A percentile compares a stretch with the other conserved stretches of the same genome.
These are phyloP conservation scores for Limnephilus auricula DNA, from an alignment of 2,888 invertebrate species.

Conservation along the genomic window DNA sequence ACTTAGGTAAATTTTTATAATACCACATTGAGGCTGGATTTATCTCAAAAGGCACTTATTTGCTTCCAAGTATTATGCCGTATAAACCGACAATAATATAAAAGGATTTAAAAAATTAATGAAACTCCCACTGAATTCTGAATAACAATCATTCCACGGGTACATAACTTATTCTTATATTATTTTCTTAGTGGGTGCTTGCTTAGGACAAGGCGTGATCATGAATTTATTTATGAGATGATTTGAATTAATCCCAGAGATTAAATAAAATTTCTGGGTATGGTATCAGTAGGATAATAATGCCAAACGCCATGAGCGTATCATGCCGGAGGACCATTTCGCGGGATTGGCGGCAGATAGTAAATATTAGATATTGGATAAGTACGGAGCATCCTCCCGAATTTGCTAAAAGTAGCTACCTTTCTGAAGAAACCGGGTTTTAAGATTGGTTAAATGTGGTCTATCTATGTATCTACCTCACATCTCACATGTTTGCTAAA, in stretches of 20 bases:
- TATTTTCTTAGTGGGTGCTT: slow-evolving; percentile 53
- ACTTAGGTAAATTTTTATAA: slow-evolving; percentile 2
- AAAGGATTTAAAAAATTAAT: slow-evolving; percentile 30
- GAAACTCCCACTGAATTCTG: slow-evolving; percentile 29
- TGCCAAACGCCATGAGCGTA: slow-evolving; percentile 31
- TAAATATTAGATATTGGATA: not conserved
- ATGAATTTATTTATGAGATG: slow-evolving; percentile 60
- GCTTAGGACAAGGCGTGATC: slow-evolving; percentile 52
- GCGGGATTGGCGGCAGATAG: not conserved
- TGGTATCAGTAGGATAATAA: too few species aligned
- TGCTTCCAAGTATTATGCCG: not conserved
- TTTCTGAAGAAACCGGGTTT: not conserved
- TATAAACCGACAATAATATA: not conserved
- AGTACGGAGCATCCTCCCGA: not conserved
- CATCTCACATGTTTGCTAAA: not conserved
- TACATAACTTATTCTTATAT: slow-evolving; percentile 55
- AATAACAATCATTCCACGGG: slow-evolving; percentile 38
- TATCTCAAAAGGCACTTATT: not conserved
- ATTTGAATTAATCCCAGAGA: slow-evolving; percentile 44
- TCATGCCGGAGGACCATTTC: slow-evolving; percentile 3
- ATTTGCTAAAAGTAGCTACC: not conserved
- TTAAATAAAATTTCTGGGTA: slow-evolving; percentile 38
- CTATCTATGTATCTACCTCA: not conserved
- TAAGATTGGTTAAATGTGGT: not conserved
- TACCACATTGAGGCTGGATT: not conserved